phyloP scores from a whole-genome alignment of 2,797 vertebrate species.

The Molossus molossus region DNA sequence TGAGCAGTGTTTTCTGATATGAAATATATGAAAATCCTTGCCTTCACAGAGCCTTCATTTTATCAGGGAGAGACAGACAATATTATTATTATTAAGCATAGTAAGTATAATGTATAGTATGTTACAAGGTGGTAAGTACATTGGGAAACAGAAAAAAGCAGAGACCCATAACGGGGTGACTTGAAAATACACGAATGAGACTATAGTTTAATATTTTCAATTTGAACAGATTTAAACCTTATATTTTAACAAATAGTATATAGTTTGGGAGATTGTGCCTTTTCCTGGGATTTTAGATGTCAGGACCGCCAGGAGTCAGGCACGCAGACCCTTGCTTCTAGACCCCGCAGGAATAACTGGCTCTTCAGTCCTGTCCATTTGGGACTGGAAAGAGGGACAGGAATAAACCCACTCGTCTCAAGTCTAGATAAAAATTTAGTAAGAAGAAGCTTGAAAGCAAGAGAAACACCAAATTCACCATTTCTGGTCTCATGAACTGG shows the following conservation, averaged over 20 bases:
- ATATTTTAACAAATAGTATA: neutral
- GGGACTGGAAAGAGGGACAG: neutral
- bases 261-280: neutral
- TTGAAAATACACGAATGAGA: neutral
- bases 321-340: neutral
- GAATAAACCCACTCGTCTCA: neutral
- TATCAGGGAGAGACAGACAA: neutral
- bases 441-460: neutral
- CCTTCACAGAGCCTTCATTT: neutral
- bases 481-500: neutral
- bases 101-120: neutral
- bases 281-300: slow-evolving; percentile 1
- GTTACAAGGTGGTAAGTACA: neutral
- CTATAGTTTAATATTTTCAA: neutral
- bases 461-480: neutral
- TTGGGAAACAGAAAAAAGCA: neutral
- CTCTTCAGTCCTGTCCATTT: neutral
- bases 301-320: neutral
- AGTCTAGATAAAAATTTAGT: neutral
- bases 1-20: neutral
- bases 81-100: neutral
- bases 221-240: slow-evolving; percentile 39
- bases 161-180: neutral
- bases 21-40: slow-evolving; percentile 11
- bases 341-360: neutral